Conservation (phyloP, 2,797 vertebrate genomes). For the Lagocephalus sceleratus region DNA sequence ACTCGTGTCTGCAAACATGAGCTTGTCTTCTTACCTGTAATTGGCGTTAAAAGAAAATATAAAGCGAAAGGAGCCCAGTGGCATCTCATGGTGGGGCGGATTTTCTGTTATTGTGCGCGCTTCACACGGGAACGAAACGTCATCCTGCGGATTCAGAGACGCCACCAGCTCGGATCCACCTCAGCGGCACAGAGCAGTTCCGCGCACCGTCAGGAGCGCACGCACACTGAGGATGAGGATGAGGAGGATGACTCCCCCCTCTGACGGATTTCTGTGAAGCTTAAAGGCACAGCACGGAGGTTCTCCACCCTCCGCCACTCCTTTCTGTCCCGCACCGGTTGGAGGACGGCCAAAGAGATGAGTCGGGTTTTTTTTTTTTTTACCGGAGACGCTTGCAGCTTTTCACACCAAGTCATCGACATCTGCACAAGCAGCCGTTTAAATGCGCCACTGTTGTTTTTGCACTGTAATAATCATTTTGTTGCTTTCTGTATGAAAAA, state of each 20-base stretch:
- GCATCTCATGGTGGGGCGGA: conserved; percentile 57
- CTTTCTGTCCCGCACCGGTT: conserved; percentile 62
- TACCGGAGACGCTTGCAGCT: conserved; percentile 30
- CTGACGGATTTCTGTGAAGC: conserved; percentile 35
- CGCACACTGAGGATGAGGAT: neutral
- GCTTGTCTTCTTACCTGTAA: conserved; percentile 60
- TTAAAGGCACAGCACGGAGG: conserved; percentile 63
- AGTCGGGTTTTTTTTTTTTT: conserved; percentile 54
- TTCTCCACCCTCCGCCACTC: conserved; percentile 51
- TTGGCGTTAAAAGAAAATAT: conserved; percentile 45
- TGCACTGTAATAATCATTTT: too few relatives aligned
- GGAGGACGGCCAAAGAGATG: conserved; percentile 63
- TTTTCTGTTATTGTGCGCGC: conserved; percentile 40
- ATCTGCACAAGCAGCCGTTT: too few relatives aligned
- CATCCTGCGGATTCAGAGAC: conserved; percentile 25
- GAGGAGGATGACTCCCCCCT: conserved; percentile 25
- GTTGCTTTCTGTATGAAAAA: too few relatives aligned
- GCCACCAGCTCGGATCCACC: conserved; percentile 19
- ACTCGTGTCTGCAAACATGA: neutral
- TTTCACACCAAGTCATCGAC: too few relatives aligned
- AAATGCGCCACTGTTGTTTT: too few relatives aligned
- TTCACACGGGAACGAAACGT: conserved; percentile 12
- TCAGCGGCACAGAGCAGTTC: conserved; percentile 8
- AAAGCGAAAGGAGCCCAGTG: conserved; percentile 54
- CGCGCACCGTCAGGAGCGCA: conserved; percentile 9